Evolutionary conservation across 1,140 invertebrate genomes (phyloP).

Genomic region (Penaeus indicus): DNA sequence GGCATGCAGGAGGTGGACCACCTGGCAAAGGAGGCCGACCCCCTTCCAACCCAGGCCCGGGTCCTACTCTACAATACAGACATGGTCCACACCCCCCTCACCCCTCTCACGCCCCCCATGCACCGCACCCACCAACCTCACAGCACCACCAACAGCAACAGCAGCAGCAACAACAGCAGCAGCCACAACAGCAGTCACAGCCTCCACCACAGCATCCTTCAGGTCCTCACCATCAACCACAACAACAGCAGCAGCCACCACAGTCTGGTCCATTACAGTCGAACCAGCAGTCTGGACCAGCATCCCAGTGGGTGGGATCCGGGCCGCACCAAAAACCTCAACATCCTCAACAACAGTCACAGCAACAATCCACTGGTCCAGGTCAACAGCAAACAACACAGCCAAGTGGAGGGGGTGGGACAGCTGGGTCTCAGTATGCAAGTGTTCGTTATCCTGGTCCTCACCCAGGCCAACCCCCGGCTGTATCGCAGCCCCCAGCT

Average conservation of each 20-base stretch:
- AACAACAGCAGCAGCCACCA: slow-evolving; percentile 29
- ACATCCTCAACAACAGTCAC: slow-evolving; percentile 17
- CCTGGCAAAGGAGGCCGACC: slow-evolving; percentile 60
- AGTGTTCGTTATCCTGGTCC: slow-evolving; percentile 30
- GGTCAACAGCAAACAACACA: slow-evolving; percentile 23
- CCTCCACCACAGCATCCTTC: background rate
- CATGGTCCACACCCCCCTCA: slow-evolving; percentile 46
- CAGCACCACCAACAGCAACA: slow-evolving; percentile 20
- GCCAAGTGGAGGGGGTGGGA: slow-evolving; percentile 31
- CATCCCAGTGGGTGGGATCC: slow-evolving; percentile 31
- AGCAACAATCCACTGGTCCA: slow-evolving; percentile 11
- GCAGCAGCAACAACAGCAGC: slow-evolving; percentile 38
- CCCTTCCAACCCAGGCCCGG: slow-evolving; percentile 56
- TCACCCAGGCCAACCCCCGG: slow-evolving; percentile 15
- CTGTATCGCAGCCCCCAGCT: slow-evolving; percentile 36
- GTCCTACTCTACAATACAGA: slow-evolving; percentile 47
- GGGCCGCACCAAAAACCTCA: slow-evolving; percentile 36
- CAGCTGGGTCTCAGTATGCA: slow-evolving; percentile 31
- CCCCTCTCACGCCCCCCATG: slow-evolving; percentile 31
- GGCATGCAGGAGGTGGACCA: slow-evolving; percentile 50
- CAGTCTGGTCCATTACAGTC: slow-evolving; percentile 2
- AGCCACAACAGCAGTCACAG: slow-evolving; percentile 28
- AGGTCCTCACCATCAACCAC: slow-evolving; percentile 25
- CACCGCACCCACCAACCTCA: no score
- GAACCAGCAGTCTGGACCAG: background rate